These are phyloP conservation scores for Xylocopa sonorina DNA, from an alignment of 1,140 invertebrate genomes.

Conservation along the genomic window DNA sequence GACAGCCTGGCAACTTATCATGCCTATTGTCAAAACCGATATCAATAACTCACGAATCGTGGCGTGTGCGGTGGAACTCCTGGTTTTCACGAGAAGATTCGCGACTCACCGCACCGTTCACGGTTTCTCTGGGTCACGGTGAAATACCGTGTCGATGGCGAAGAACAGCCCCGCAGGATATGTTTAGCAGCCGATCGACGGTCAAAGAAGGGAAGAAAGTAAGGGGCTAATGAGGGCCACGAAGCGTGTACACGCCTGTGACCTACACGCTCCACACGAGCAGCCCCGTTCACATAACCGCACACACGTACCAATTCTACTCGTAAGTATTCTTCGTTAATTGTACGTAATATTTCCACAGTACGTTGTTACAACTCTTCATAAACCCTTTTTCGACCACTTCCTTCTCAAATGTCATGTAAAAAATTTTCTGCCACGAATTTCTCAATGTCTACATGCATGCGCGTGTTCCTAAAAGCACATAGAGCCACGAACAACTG, in stretches of 20 bases:
- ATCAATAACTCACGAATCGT: background rate
- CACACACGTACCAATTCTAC: background rate
- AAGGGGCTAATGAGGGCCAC: constrained; percentile 67
- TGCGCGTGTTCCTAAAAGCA: background rate
- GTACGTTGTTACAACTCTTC: too few species aligned
- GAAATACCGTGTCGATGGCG: constrained; percentile 47
- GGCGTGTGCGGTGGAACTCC: background rate
- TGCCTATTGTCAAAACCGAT: too few species aligned
- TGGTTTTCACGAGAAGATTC: background rate
- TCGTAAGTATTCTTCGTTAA: constrained; percentile 32
- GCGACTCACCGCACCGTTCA: background rate
- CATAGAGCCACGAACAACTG: background rate
- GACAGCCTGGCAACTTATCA: too few species aligned
- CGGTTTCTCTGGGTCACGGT: constrained; percentile 46
- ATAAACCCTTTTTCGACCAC: too few species aligned
- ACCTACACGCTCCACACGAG: constrained; percentile 58
- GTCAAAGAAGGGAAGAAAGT: constrained; percentile 70
- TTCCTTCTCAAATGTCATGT: background rate
- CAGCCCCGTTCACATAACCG: background rate
- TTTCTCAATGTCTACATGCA: background rate
- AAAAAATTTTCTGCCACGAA: background rate
- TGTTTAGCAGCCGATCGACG: constrained; percentile 69
- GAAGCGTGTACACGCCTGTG: constrained; percentile 66
- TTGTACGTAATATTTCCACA: constrained; percentile 1
- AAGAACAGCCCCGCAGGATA: constrained; percentile 55